phyloP scores from a whole-genome alignment of 2,113 vertebrate species.

The mouse (Mus musculus) region GRCm39 chr1:135670501-135671000 shows the following conservation, averaged over 20 bases:
- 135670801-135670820: neutral
- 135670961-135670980: neutral
- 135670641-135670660: neutral
- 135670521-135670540: neutral
- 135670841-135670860: neutral
- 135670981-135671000: accelerated
- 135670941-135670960: neutral
- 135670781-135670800: neutral
- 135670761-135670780: neutral
- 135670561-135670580: neutral
- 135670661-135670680: neutral
- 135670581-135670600: neutral
- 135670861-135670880: neutral
- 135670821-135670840: neutral
- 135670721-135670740: neutral
- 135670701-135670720: neutral
- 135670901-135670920: neutral
- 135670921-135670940: neutral
- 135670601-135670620: neutral
- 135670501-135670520: neutral
- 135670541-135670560: neutral
- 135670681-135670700: neutral
- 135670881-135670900: too few relatives aligned
- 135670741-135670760: neutral
- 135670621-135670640: neutral